Base-by-base conservation (phyloP, 2,113 vertebrate species). In the Edolisoma coerulescens region DNA sequence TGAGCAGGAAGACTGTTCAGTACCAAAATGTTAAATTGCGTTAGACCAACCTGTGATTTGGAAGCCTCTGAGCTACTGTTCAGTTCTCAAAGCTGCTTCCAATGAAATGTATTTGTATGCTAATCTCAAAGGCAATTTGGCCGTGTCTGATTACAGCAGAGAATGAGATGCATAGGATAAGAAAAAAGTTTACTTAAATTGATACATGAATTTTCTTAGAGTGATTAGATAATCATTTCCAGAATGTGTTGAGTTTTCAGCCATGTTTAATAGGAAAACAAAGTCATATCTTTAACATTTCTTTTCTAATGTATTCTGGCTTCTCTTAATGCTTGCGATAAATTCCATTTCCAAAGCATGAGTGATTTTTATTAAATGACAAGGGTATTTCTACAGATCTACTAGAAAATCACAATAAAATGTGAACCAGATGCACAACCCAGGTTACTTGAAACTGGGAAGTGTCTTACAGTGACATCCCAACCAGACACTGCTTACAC, bases 401-500 rank as follows among this genome's bases (percentile, higher is more conserved):
- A 94, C 61, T 32, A 57, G 44, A 94, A 92, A 95, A 60, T 88
- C 23, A 71, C 35, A 60, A 52, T 14, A 63, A 82, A 93, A 85
- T 3, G 3, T 23, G 64, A 63, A 84, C 35, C 65, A 85, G 28
- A 87, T 75, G 50, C 49, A 84, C 22, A 41, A 96, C 74, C 90
- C n/a, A 80, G 39, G 60, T 93, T 96, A 94, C 88, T 53, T 39
- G 41, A 96, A 96, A 92, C 80, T 80, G 95, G 77, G 67, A 95
- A 96, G 90, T 11, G 64, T 64, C 91, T 95, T 90, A 64, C 37
- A 94, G 71, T 26, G 71, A 81, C 57, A 94, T 89, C 74, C 83
- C 87, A 96, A 57, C 87, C 87, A 97, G 94, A 95, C 84, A 37
- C 2, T 97, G 96, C 97, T 98, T 98, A 97, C 11, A 50, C 79